Evolutionary conservation across 2,113 vertebrate species (phyloP).

Genomic region (Accipiter cooperii): DNA sequence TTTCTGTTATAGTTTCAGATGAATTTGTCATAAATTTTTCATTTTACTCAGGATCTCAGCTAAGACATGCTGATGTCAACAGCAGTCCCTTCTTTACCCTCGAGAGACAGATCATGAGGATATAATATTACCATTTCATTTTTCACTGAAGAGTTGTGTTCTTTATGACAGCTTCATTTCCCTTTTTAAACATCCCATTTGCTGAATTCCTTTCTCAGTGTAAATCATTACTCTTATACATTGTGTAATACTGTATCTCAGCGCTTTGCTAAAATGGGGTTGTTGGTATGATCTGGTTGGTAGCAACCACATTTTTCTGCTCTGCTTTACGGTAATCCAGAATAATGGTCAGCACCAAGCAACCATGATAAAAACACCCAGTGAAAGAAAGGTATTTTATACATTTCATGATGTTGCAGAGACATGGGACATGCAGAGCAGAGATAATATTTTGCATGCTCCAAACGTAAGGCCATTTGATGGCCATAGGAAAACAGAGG

Average conservation of each 20-base stretch:
- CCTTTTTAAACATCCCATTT: neutral
- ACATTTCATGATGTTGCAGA: neutral
- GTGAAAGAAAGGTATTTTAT: neutral
- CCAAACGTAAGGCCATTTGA: neutral
- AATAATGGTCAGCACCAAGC: neutral
- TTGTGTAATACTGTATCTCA: neutral
- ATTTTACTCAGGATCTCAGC: neutral
- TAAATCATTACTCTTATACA: neutral
- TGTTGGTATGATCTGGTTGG: neutral
- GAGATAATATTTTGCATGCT: neutral
- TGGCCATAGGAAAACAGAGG: neutral
- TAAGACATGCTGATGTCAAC: neutral
- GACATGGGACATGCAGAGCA: neutral
- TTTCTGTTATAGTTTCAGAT: neutral
- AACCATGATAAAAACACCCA: neutral
- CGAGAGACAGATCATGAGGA: neutral
- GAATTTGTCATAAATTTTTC: neutral
- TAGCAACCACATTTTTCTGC: neutral
- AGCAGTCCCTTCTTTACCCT: neutral
- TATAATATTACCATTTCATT: neutral
- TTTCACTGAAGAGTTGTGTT: neutral
- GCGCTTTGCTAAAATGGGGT: neutral
- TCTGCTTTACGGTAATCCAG: neutral
- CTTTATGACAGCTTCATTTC: neutral
- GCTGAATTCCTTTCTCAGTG: neutral